phyloP scores from a whole-genome alignment of 2,113 vertebrate genomes.

The Lepidothrix coronata region DNA sequence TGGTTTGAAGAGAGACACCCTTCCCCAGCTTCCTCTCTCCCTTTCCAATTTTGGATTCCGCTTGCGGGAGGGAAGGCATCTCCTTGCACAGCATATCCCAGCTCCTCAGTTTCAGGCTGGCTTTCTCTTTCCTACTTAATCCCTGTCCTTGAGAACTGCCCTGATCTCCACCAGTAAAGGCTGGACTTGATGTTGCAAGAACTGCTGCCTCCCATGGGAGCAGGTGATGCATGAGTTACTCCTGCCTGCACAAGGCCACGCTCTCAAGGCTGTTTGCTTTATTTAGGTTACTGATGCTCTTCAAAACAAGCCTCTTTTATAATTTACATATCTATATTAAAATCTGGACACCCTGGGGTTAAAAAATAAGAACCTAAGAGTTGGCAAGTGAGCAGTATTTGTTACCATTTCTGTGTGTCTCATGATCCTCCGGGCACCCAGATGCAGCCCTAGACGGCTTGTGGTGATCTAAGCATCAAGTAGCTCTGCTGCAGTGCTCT shows the following conservation, averaged over 20 bases:
- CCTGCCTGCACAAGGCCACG: accelerated
- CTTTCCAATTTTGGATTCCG: not conserved
- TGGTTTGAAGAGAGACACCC: not conserved
- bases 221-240: not conserved
- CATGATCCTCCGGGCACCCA: not conserved
- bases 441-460: not conserved
- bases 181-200: not conserved
- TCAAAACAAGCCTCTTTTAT: not conserved
- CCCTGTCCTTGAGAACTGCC: not conserved
- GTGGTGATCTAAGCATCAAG: not conserved
- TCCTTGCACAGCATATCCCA: not conserved
- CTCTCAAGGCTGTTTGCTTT: not conserved
- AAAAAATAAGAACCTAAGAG: not conserved
- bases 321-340: not conserved
- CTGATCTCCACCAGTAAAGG: not conserved
- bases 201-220: not conserved
- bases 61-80: not conserved
- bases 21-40: slow-evolving; percentile 19
- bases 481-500: not conserved
- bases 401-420: not conserved
- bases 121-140: not conserved
- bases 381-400: not conserved
- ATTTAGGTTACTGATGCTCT: not conserved
- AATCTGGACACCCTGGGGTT: not conserved
- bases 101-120: not conserved